phyloP scores from a whole-genome alignment of 2,888 invertebrate species.

The Tanaodytes sp. region DNA sequence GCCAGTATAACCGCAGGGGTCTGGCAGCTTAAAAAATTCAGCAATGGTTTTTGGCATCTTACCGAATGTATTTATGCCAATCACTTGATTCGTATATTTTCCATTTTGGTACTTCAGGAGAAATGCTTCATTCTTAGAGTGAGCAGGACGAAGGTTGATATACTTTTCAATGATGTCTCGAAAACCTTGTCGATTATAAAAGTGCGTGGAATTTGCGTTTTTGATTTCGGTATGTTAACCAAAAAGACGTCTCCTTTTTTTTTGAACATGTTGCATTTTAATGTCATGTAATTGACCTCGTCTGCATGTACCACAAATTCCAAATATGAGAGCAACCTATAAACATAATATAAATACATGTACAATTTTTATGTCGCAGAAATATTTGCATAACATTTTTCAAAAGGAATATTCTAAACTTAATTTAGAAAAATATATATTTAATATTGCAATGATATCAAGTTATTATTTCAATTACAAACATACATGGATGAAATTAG shows the following conservation, averaged over 20 bases:
- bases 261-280: constrained; percentile 12
- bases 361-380: neutral
- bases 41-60: constrained; percentile 53
- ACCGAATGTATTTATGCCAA: constrained; percentile 53
- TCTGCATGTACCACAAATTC: constrained; percentile 30
- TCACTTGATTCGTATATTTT: constrained; percentile 43
- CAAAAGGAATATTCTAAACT: too few species aligned
- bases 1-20: neutral
- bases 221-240: neutral
- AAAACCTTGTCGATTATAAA: neutral
- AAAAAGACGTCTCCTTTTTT: constrained; percentile 24
- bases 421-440: too few species aligned
- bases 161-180: neutral
- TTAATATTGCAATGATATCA: too few species aligned
- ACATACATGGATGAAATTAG: too few species aligned
- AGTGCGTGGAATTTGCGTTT: neutral
- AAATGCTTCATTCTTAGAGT: constrained; percentile 14
- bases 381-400: too few species aligned
- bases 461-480: too few species aligned
- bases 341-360: neutral
- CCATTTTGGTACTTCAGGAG: constrained; percentile 52
- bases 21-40: constrained; percentile 41
- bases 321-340: constrained; percentile 35
- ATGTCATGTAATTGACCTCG: constrained; percentile 27
- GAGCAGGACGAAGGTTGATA: constrained; percentile 20